These are phyloP conservation scores for Coptotermes formosanus DNA, from an alignment of 1,140 invertebrate genomes.

Conservation along the genomic window DNA sequence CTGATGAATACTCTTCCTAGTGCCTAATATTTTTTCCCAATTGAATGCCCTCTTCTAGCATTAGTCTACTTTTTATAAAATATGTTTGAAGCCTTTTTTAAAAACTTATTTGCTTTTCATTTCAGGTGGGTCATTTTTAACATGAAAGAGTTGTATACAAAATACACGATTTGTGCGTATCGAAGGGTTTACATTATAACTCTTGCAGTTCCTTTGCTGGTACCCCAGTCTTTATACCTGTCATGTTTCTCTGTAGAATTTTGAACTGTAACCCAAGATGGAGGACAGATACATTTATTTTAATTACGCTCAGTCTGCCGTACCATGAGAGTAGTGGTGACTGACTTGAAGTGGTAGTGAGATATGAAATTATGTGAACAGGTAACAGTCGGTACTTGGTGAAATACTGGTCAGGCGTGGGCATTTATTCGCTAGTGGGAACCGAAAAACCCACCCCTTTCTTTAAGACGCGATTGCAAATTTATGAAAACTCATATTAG, in stretches of 20 bases:
- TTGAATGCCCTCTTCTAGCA: conserved; percentile 1
- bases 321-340: too few species aligned
- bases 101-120: conserved; percentile 20
- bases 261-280: too few species aligned
- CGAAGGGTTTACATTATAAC: not conserved
- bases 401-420: too few species aligned
- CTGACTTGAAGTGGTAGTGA: too few species aligned
- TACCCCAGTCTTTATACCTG: not conserved
- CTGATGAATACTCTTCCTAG: conserved; percentile 11
- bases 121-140: conserved; percentile 11
- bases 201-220: not conserved
- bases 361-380: too few species aligned
- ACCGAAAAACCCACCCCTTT: too few species aligned
- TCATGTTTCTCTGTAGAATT: not conserved
- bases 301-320: too few species aligned
- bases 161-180: not conserved
- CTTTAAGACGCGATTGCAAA: too few species aligned
- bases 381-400: too few species aligned
- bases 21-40: not conserved
- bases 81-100: not conserved
- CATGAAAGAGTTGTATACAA: not conserved
- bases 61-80: not conserved
- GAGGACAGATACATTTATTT: too few species aligned
- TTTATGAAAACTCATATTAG: too few species aligned
- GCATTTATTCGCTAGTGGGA: too few species aligned